A percentile compares a stretch with the other conserved stretches of the same genome.
These are phyloP conservation scores for Catostylus mosaicus DNA, from an alignment of 30 jellyfish, hydroid and myxozoan species.

Conservation along the genomic window DNA sequence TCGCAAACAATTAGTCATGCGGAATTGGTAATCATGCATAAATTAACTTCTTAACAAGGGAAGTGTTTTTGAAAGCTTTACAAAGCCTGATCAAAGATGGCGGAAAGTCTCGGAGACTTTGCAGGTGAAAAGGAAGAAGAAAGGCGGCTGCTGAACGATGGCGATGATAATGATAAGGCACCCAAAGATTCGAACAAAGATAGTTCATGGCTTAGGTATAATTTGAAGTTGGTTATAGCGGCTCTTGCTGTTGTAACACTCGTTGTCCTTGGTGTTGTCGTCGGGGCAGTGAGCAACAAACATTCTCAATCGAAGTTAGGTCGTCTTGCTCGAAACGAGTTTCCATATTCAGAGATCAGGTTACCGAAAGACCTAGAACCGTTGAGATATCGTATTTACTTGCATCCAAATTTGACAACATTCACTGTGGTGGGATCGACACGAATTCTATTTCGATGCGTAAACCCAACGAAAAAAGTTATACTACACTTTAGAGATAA, in stretches of 20 bases:
- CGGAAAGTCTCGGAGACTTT: slow-evolving; percentile 12
- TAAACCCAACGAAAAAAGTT: slow-evolving; percentile 66
- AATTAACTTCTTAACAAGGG: slow-evolving; percentile 9
- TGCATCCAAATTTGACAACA: slow-evolving; percentile 95
- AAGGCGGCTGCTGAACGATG: slow-evolving; percentile 51
- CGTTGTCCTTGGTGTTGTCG: slow-evolving; percentile 80
- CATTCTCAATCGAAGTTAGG: slow-evolving; percentile 20
- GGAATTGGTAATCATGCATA: slow-evolving; percentile 3
- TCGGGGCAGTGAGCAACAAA: slow-evolving; percentile 83
- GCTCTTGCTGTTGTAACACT: slow-evolving; percentile 69
- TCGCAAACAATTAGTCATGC: slow-evolving; percentile 28
- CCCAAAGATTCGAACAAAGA: slow-evolving; percentile 14
- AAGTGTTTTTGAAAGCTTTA: slow-evolving; percentile 19
- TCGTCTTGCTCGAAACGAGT: slow-evolving; percentile 58
- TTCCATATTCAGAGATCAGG: slow-evolving; percentile 67
- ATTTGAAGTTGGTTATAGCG: slow-evolving; percentile 72
- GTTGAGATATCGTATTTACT: slow-evolving; percentile 55
- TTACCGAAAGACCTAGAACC: slow-evolving; percentile 87
- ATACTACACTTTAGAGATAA: slow-evolving; percentile 69
- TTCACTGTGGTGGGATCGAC: slow-evolving; percentile 75
- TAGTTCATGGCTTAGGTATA: slow-evolving; percentile 34
- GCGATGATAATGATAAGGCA: slow-evolving; percentile 18
- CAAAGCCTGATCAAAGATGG: slow-evolving; percentile 42
- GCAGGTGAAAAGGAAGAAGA: slow-evolving; percentile 60
- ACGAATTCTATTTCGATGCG: slow-evolving; percentile 62